Evolutionary conservation across 2,888 invertebrate species (phyloP).

Genomic region (Seira sanloemensis): DNA sequence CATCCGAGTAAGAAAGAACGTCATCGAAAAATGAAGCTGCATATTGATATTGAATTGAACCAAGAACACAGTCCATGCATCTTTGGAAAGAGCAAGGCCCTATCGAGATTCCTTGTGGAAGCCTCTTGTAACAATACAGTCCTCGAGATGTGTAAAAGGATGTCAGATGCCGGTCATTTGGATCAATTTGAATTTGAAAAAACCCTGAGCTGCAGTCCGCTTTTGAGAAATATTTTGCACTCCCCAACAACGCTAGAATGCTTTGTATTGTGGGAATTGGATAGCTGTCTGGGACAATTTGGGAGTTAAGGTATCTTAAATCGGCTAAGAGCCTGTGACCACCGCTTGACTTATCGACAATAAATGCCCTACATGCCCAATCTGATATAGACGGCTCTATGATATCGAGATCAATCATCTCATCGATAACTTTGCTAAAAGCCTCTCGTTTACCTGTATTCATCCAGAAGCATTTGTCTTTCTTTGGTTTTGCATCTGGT

Average conservation of each 20-base stretch:
- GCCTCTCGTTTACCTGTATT: constrained; percentile 18
- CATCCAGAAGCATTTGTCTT: constrained; percentile 37
- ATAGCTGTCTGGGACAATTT: constrained; percentile 56
- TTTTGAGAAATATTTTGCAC: constrained; percentile 74
- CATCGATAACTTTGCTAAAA: constrained; percentile 45
- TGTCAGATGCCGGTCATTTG: constrained; percentile 73
- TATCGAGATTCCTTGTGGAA: constrained; percentile 74
- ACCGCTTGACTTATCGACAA: constrained; percentile 74
- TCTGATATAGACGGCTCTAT: constrained; percentile 45
- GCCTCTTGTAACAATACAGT: constrained; percentile 74
- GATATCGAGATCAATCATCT: constrained; percentile 45
- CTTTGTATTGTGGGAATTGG: constrained; percentile 74
- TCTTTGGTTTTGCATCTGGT: constrained; percentile 53
- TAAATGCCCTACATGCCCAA: constrained; percentile 56
- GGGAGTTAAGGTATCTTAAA: constrained; percentile 71
- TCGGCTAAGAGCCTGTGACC: constrained; percentile 73
- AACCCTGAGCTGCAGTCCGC: constrained; percentile 74
- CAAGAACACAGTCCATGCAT: constrained; percentile 74
- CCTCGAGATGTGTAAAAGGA: constrained; percentile 74
- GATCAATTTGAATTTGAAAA: constrained; percentile 74
- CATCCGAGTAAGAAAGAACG: constrained; percentile 64
- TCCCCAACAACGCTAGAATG: constrained; percentile 74
- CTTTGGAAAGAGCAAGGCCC: constrained; percentile 75
- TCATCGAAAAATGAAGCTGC: constrained; percentile 74
- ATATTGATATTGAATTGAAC: constrained; percentile 71